Evolutionary conservation across 2,797 vertebrate genomes (phyloP).

Genomic region (Neoniphon sammara): DNA sequence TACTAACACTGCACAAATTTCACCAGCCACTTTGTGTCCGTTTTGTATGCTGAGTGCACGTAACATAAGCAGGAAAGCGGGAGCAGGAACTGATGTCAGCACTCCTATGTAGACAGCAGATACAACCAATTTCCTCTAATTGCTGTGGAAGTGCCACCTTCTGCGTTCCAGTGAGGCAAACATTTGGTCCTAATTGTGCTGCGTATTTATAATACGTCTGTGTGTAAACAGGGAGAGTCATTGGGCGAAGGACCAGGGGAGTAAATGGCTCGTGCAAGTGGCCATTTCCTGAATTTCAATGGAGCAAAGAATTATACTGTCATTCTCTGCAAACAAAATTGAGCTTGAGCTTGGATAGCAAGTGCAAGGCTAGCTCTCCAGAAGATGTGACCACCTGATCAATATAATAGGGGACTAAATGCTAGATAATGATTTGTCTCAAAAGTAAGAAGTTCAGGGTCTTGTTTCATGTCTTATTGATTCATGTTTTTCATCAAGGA

Average conservation of each 20-base stretch:
- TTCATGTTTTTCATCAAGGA: background rate
- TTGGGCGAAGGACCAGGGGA: slow-evolving; percentile 47
- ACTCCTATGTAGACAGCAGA: slow-evolving; percentile 63
- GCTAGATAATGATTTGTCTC: background rate
- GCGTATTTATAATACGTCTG: slow-evolving; percentile 50
- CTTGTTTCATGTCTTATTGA: slow-evolving; percentile 13
- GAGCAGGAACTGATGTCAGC: slow-evolving; percentile 77
- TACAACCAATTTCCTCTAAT: slow-evolving; percentile 74
- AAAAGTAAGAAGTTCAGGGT: background rate
- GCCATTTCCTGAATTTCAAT: slow-evolving; percentile 74
- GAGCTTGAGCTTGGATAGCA: slow-evolving; percentile 42
- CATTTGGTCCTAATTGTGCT: slow-evolving; percentile 69
- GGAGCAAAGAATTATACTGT: slow-evolving; percentile 60
- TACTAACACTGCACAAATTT: slow-evolving; percentile 36
- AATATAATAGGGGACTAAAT: slow-evolving; percentile 30
- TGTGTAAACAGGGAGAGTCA: slow-evolving; percentile 61
- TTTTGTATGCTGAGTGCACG: slow-evolving; percentile 33
- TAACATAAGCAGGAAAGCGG: slow-evolving; percentile 68
- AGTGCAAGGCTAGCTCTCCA: slow-evolving; percentile 47
- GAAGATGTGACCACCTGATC: slow-evolving; percentile 42
- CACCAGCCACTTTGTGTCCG: slow-evolving; percentile 33
- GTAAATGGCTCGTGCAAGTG: slow-evolving; percentile 69
- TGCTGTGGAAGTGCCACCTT: slow-evolving; percentile 74
- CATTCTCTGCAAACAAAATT: slow-evolving; percentile 58
- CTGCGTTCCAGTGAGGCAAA: slow-evolving; percentile 55